These are phyloP conservation scores for Hylaeus anthracinus DNA, from an alignment of 1,140 invertebrate genomes.

Conservation along the genomic window DNA sequence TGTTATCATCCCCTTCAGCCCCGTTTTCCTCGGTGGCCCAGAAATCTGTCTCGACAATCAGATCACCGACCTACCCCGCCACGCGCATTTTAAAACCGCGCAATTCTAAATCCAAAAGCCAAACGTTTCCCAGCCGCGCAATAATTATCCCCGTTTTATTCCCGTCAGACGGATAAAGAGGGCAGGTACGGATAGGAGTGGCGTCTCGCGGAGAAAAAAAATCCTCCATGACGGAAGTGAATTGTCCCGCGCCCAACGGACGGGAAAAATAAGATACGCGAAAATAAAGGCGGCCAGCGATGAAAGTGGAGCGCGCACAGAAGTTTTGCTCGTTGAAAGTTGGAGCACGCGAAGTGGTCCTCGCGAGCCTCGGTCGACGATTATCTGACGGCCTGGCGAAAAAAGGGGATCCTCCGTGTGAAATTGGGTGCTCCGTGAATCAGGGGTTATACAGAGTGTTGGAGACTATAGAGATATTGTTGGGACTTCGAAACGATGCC, in stretches of 20 bases:
- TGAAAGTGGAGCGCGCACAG: conserved; percentile 14
- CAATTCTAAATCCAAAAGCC: neutral
- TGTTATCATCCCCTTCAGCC: too few relatives aligned
- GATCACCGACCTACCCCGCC: neutral
- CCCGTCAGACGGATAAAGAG: neutral
- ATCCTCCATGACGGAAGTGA: conserved; percentile 3
- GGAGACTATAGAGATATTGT: neutral
- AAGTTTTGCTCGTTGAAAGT: conserved; percentile 37
- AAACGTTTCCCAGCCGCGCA: conserved; percentile 29
- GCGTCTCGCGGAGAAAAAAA: neutral
- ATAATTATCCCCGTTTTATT: conserved; percentile 34
- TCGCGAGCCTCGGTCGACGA: neutral
- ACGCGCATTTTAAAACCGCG: neutral
- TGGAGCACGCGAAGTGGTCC: conserved; percentile 16
- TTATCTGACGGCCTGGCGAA: neutral
- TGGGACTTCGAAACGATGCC: too few relatives aligned
- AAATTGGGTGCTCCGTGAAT: neutral
- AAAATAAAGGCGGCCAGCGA: neutral
- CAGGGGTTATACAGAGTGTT: too few relatives aligned
- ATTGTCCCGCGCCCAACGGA: conserved; percentile 18
- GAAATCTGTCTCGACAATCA: neutral
- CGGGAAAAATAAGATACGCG: conserved; percentile 26
- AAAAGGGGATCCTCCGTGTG: neutral
- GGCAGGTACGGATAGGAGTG: neutral
- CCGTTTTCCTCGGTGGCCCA: neutral